Conservation (phyloP, 2,797 vertebrate species). For the Perodicticus potto region DNA sequence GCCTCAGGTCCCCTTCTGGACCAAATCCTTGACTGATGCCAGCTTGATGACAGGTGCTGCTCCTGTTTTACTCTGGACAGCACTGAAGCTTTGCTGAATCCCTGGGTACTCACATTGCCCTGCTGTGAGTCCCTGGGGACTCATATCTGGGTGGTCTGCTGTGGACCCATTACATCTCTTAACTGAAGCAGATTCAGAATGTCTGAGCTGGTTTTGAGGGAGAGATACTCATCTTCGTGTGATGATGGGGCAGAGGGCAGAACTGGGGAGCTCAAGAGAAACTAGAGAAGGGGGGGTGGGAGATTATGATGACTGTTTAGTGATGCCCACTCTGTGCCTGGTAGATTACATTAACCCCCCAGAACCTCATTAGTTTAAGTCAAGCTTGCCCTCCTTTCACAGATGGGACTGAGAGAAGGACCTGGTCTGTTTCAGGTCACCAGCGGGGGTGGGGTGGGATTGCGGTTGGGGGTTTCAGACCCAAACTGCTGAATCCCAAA, state of each 20-base stretch:
- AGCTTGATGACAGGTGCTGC: background rate
- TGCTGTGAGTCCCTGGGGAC: background rate
- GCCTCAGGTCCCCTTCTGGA: background rate
- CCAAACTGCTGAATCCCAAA: background rate
- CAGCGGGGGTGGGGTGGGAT: background rate
- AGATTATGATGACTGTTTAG: background rate
- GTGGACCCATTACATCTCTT: background rate
- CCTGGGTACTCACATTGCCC: background rate
- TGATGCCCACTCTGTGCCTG: background rate
- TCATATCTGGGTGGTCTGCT: background rate
- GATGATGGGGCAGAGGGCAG: background rate
- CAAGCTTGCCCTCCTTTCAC: background rate
- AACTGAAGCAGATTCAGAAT: background rate
- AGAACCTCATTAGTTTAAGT: background rate
- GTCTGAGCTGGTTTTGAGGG: background rate
- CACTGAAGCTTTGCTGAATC: background rate
- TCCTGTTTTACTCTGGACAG: background rate
- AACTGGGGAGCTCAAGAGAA: background rate
- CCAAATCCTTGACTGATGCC: background rate
- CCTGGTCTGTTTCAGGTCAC: background rate
- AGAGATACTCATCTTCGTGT: background rate
- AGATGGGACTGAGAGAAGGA: background rate
- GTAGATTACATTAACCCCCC: background rate
- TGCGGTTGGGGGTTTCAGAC: background rate
- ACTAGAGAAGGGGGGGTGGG: background rate